Evolutionary conservation across 1,140 invertebrate species (phyloP).

Genomic region (Akabosia matsudoensis): DNA sequence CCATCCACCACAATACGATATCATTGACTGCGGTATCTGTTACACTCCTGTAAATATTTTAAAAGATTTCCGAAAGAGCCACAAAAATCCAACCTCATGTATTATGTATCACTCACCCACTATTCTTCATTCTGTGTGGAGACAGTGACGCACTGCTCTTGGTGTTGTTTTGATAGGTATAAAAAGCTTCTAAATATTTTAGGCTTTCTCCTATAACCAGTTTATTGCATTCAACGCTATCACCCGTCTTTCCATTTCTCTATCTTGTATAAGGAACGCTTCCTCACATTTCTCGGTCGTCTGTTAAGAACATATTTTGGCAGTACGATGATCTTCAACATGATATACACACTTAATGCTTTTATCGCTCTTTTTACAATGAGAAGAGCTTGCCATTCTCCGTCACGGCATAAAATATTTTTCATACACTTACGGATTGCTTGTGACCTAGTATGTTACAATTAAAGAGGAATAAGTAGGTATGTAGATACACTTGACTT

Average conservation of each 20-base stretch:
- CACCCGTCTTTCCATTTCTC: background rate
- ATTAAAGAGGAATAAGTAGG: background rate
- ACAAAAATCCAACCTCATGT: background rate
- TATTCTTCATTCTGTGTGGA: background rate
- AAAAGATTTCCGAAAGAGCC: too few species aligned
- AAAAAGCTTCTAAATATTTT: too few species aligned
- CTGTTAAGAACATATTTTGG: background rate
- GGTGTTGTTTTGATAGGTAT: background rate
- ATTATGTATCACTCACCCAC: background rate
- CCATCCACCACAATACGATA: background rate
- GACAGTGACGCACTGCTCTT: background rate
- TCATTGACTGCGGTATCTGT: background rate
- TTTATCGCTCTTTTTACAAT: background rate
- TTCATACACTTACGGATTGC: slow-evolving; percentile 1
- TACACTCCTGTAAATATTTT: background rate
- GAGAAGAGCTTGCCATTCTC: background rate
- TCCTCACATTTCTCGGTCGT: background rate
- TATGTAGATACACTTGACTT: background rate
- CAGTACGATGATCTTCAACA: background rate
- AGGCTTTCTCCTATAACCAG: background rate
- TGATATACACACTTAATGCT: background rate
- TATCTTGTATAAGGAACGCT: background rate
- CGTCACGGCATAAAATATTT: background rate
- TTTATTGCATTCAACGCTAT: background rate
- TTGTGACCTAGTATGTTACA: slow-evolving; percentile 13